These are phyloP conservation scores for Oxyscelio sp. DNA, from an alignment of 2,888 invertebrate species.

Conservation along the genomic window DNA sequence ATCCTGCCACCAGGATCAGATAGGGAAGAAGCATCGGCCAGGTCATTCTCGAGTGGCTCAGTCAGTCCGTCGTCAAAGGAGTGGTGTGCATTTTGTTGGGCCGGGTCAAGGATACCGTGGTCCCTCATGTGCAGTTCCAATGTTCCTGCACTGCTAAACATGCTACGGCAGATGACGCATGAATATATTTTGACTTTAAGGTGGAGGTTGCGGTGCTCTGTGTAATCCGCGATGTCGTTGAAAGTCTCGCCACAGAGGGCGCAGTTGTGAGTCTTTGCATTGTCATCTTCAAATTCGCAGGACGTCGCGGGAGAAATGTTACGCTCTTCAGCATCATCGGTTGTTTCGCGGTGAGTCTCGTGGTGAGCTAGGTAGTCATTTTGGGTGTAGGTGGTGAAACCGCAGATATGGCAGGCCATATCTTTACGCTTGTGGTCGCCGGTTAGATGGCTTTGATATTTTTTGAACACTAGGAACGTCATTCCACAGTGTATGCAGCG, in stretches of 20 bases:
- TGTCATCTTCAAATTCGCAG: conserved; percentile 24
- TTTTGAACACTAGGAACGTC: conserved; percentile 85
- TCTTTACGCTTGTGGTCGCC: conserved; percentile 83
- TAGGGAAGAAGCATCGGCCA: conserved; percentile 54
- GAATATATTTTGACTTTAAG: conserved; percentile 91
- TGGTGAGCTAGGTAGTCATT: conserved; percentile 89
- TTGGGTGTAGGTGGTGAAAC: conserved; percentile 88
- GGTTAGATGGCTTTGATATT: conserved; percentile 83
- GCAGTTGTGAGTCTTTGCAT: conserved; percentile 88
- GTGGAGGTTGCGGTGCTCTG: conserved; percentile 91
- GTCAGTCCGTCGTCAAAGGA: conserved; percentile 63
- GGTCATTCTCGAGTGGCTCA: conserved; percentile 41
- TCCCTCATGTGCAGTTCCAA: conserved; percentile 86
- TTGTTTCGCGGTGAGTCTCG: conserved; percentile 78
- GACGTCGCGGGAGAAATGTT: neutral
- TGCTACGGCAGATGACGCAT: conserved; percentile 90
- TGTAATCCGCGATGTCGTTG: conserved; percentile 90
- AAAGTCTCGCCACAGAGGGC: conserved; percentile 91
- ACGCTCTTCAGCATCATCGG: neutral
- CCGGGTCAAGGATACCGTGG: conserved; percentile 82
- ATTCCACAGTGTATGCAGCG: conserved; percentile 84
- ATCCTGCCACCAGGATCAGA: conserved; percentile 78
- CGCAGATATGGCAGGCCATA: conserved; percentile 89
- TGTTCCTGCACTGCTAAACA: conserved; percentile 90
- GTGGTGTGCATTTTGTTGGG: conserved; percentile 79